These are phyloP conservation scores for Antheraea yamamai DNA, from an alignment of 2,888 invertebrate species.

Conservation along the genomic window DNA sequence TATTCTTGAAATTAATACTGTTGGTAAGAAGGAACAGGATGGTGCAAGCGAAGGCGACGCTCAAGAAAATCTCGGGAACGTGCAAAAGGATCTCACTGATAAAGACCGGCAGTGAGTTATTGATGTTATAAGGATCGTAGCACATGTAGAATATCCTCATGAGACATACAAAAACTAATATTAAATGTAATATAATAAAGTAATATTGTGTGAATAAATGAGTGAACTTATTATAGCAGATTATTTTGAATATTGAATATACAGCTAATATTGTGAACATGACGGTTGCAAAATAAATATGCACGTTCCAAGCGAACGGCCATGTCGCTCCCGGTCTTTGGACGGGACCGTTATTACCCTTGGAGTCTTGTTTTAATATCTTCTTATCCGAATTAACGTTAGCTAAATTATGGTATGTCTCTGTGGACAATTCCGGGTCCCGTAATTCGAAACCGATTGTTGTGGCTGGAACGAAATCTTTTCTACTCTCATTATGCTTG, in stretches of 20 bases:
- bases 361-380: slow-evolving; percentile 66
- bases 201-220: slow-evolving; percentile 94
- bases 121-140: slow-evolving; percentile 96
- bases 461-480: slow-evolving; percentile 69
- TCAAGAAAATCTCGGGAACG: slow-evolving; percentile 92
- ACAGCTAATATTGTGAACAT: slow-evolving; percentile 92
- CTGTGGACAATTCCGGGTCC: slow-evolving; percentile 78
- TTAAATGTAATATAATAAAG: slow-evolving; percentile 91
- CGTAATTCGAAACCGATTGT: slow-evolving; percentile 74
- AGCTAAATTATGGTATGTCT: slow-evolving; percentile 82
- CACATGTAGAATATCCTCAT: slow-evolving; percentile 93
- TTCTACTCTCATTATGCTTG: slow-evolving; percentile 65
- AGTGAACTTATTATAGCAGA: slow-evolving; percentile 92
- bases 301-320: slow-evolving; percentile 95
- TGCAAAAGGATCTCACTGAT: slow-evolving; percentile 92
- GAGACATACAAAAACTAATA: slow-evolving; percentile 91
- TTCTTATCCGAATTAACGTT: slow-evolving; percentile 82
- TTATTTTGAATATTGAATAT: slow-evolving; percentile 92
- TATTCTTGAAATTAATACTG: slow-evolving; percentile 88
- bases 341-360: slow-evolving; percentile 58
- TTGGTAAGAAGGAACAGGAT: slow-evolving; percentile 92
- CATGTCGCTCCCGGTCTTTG: slow-evolving; percentile 84
- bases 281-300: slow-evolving; percentile 93
- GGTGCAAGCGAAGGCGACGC: slow-evolving; percentile 94
- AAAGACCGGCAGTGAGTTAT: slow-evolving; percentile 88